Percentiles rank a stretch among this genome's conserved stretches.
phyloP scores from a whole-genome alignment of 30 jellyfish, hydroid and myxozoan species.

The Mastigias papua region DNA sequence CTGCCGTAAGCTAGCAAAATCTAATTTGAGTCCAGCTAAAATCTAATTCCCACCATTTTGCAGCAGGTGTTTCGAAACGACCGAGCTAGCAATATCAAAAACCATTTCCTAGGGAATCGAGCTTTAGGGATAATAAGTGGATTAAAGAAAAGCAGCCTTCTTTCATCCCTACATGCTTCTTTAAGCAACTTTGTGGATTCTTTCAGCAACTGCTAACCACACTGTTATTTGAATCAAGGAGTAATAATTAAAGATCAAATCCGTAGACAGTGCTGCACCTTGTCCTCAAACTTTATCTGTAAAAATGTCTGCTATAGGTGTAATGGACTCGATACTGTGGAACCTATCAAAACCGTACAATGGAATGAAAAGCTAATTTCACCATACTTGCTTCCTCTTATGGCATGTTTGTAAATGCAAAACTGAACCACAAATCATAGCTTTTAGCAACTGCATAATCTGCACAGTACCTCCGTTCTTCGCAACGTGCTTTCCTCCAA shows the following conservation, averaged over 20 bases:
- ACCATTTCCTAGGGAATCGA: not conserved
- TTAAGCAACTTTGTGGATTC: no score
- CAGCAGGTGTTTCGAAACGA: not conserved
- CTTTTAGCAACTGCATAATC: no score
- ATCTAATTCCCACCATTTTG: not conserved
- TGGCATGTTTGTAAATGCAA: not conserved
- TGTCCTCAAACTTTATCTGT: not conserved
- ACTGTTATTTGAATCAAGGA: no score
- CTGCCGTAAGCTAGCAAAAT: not conserved
- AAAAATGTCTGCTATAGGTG: not conserved
- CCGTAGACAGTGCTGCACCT: no score
- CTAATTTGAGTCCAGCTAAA: not conserved
- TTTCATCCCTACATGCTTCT: not conserved
- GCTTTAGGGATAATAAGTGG: not conserved
- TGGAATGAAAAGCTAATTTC: not conserved
- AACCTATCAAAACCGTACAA: not conserved
- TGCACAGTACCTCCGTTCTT: no score
- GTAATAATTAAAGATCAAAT: no score
- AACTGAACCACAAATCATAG: no score
- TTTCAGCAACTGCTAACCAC: no score
- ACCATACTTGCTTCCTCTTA: not conserved
- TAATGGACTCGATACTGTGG: not conserved
- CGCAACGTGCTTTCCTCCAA: no score
- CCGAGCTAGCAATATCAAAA: not conserved
- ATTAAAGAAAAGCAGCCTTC: not conserved